Conservation (phyloP, 2,888 invertebrate genomes). For the Linnaemya tessellans region DNA sequence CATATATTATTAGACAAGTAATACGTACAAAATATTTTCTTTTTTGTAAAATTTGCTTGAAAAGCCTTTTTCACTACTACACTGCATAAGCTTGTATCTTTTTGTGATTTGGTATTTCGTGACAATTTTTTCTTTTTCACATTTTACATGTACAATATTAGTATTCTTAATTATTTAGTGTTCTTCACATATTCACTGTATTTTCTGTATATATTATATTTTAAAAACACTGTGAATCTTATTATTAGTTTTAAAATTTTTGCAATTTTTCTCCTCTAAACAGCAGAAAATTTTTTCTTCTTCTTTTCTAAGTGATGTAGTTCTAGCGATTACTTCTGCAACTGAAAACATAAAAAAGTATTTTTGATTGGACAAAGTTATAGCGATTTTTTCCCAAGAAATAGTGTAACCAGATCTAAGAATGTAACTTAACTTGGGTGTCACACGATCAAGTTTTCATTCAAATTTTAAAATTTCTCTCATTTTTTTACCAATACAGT, state of each 20-base stretch:
- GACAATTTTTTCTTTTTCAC: slow-evolving; percentile 34
- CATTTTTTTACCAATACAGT: too few species aligned
- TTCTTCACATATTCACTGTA: slow-evolving; percentile 7
- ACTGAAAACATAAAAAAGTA: not conserved
- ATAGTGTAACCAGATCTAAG: not conserved
- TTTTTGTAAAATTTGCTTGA: slow-evolving; percentile 49
- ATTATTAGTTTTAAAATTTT: slow-evolving; percentile 54
- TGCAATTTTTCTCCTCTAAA: slow-evolving; percentile 63
- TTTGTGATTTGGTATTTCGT: slow-evolving; percentile 57
- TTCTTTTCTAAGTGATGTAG: slow-evolving; percentile 36
- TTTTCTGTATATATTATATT: slow-evolving; percentile 37
- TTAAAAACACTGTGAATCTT: slow-evolving; percentile 46
- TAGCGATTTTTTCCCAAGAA: not conserved
- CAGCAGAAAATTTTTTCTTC: slow-evolving; percentile 66
- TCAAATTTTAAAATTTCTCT: too few species aligned
- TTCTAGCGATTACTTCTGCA: not conserved
- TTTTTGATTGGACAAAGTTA: not conserved
- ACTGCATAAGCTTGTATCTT: slow-evolving; percentile 45
- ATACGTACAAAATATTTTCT: slow-evolving; percentile 50
- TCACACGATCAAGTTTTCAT: too few species aligned
- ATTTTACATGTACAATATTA: slow-evolving; percentile 22
- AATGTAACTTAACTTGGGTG: not conserved
- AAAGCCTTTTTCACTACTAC: slow-evolving; percentile 57
- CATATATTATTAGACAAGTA: slow-evolving; percentile 2
- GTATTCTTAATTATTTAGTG: slow-evolving; percentile 11